Percentiles rank a stretch among this genome's conserved stretches.
Evolutionary conservation across 2,797 vertebrate species (phyloP).

Genomic region (Hoplostethus atlanticus): DNA sequence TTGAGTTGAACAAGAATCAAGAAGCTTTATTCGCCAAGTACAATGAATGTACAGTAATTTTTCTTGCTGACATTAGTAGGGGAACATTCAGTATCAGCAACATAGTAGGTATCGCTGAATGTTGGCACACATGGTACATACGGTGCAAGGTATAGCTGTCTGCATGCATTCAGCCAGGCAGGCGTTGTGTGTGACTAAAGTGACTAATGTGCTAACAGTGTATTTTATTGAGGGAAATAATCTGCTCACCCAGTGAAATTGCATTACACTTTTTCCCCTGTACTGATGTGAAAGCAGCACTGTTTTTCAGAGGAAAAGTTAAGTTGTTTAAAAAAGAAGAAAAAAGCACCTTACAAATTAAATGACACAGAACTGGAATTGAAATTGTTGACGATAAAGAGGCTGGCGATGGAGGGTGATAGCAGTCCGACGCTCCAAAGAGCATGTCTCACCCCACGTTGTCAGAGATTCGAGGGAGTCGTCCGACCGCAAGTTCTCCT

Average conservation of each 20-base stretch:
- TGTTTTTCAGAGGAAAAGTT: constrained; percentile 20
- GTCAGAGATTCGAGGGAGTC: constrained; percentile 53
- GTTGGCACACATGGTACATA: neutral
- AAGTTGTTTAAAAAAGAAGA: constrained; percentile 40
- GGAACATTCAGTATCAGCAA: neutral
- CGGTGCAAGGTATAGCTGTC: neutral
- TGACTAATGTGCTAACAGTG: constrained; percentile 1
- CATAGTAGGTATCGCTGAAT: neutral
- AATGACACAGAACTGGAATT: constrained; percentile 49
- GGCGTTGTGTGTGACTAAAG: neutral
- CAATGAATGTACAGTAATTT: too few relatives aligned
- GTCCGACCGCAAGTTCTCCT: constrained; percentile 58
- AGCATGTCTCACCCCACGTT: constrained; percentile 44
- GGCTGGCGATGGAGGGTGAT: constrained; percentile 42
- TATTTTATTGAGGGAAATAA: constrained; percentile 4
- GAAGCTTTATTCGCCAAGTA: too few relatives aligned
- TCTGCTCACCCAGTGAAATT: neutral
- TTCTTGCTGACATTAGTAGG: neutral
- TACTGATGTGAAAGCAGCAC: neutral
- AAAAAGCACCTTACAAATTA: constrained; percentile 24
- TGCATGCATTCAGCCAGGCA: too few relatives aligned
- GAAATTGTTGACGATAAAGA: constrained; percentile 52
- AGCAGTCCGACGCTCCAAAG: constrained; percentile 30
- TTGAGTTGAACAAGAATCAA: too few relatives aligned
- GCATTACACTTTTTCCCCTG: neutral